These are phyloP conservation scores for Timema cristinae DNA, from an alignment of 2,888 invertebrate genomes.

Conservation along the genomic window DNA sequence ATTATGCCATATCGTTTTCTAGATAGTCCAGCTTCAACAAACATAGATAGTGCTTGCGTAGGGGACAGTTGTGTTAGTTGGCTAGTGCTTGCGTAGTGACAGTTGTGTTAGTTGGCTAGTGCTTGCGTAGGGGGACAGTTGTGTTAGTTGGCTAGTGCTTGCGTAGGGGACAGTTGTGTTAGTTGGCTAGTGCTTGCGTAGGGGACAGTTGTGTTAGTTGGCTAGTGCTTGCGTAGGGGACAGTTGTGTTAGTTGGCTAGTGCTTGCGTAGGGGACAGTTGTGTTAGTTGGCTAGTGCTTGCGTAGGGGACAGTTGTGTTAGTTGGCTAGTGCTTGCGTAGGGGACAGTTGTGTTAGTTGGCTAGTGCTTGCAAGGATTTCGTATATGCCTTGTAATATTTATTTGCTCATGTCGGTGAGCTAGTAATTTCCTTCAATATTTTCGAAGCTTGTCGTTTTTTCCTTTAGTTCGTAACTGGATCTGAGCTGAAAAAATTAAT, in stretches of 20 bases:
- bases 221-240: background rate
- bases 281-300: background rate
- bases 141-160: background rate
- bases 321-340: background rate
- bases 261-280: background rate
- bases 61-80: background rate
- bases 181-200: background rate
- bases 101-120: background rate
- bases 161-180: background rate
- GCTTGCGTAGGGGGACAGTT: background rate
- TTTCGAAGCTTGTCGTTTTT: background rate
- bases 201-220: background rate
- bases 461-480: background rate
- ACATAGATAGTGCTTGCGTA: background rate
- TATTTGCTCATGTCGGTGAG: background rate
- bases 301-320: background rate
- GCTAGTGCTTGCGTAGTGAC: background rate
- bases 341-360: background rate
- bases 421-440: background rate
- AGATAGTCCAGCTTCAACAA: background rate
- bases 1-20: background rate
- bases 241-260: background rate
- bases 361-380: background rate
- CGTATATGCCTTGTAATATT: background rate
- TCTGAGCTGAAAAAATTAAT: background rate